Percentiles rank a stretch among this genome's conserved stretches.
Evolutionary conservation across 1,140 invertebrate genomes (phyloP).

Genomic region (Carposina sasakii): DNA sequence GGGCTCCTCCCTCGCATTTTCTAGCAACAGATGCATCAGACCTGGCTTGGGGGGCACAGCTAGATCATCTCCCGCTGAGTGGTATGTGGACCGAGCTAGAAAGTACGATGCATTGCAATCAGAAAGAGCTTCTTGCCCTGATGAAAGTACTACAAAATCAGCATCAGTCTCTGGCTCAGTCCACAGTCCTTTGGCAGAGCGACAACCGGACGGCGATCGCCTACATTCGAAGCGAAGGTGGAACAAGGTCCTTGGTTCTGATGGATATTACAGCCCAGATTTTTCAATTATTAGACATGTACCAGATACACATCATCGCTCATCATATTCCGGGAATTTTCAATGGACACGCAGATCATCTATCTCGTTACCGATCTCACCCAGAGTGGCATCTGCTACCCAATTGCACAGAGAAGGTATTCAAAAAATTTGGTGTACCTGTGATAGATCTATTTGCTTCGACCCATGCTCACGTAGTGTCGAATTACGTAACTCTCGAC

Average conservation of each 20-base stretch:
- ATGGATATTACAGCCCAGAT: conserved; percentile 18
- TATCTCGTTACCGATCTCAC: conserved; percentile 21
- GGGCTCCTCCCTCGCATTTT: too few relatives aligned
- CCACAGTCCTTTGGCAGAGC: conserved; percentile 28
- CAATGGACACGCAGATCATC: conserved; percentile 32
- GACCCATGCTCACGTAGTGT: conserved; percentile 28
- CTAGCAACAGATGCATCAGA: conserved; percentile 17
- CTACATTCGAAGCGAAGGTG: conserved; percentile 35
- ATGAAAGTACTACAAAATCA: too few relatives aligned
- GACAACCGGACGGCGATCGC: conserved; percentile 35
- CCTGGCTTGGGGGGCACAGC: conserved; percentile 13
- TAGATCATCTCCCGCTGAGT: conserved; percentile 8
- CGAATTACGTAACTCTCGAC: conserved; percentile 24
- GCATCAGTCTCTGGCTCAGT: too few relatives aligned
- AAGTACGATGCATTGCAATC: conserved; percentile 17
- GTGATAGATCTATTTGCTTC: conserved; percentile 46
- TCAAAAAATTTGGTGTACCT: conserved; percentile 29
- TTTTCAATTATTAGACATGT: conserved; percentile 10
- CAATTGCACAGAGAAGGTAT: conserved; percentile 21
- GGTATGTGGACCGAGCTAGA: conserved; percentile 19
- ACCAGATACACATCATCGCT: conserved; percentile 19
- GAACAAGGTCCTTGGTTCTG: conserved; percentile 29
- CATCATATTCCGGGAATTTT: conserved; percentile 24
- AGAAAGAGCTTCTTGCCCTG: conserved; percentile 32
- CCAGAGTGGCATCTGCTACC: conserved; percentile 36